Base-by-base conservation (phyloP, 2,797 vertebrate species). In the Schizopygopsis malacanthus region DNA sequence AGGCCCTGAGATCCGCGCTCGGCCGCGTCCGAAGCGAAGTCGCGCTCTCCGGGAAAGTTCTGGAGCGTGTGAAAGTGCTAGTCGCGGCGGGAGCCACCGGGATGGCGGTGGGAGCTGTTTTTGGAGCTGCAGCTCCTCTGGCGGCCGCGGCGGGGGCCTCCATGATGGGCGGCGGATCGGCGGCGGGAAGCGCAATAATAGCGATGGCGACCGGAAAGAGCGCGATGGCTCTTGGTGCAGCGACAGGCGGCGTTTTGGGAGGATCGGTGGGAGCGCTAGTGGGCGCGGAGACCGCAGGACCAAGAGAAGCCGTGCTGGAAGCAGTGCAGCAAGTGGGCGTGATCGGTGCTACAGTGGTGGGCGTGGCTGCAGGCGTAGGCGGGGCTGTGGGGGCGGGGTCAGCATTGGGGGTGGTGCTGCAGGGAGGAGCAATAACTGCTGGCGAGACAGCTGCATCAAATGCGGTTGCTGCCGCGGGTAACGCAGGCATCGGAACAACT, bases 81-180 rank as follows among this genome's bases (percentile, higher is more conserved):
- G 94, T 96, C 70, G 92, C 93, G 12, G 93, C 94, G 0, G 95
- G 93, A 54, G 90, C 93, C 7, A 93, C 95, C 0, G 95, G 95
- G 16, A 65, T 95, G 91, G 95, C 87, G 0, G 92, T 95, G 0
- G 95, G 95, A 59, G 94, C 93, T 0, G 18, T 90, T 50, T 94
- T 95, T 7, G 95, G 95, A 9, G 93, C 90, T 0, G 94, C 92
- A 1, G 93, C 85, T 1, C 95, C 95, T 82, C 83, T 96, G 2
- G 94, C 94, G 0, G 91, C 93, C 0, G 94, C 94, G 15, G 92
- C 90, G 0, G 94, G 94, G 25, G 95, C 94, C 0, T 91, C 92
- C 8, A 81, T 95, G 0, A 10, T 92, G 73, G 93, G 95, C 0
- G 94, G 90, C 82, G 75, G 77, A 3, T 92, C 93, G 0, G 87